Evolutionary conservation across 2,113 vertebrate genomes (phyloP).

Genomic region (Oryzias melastigma): DNA sequence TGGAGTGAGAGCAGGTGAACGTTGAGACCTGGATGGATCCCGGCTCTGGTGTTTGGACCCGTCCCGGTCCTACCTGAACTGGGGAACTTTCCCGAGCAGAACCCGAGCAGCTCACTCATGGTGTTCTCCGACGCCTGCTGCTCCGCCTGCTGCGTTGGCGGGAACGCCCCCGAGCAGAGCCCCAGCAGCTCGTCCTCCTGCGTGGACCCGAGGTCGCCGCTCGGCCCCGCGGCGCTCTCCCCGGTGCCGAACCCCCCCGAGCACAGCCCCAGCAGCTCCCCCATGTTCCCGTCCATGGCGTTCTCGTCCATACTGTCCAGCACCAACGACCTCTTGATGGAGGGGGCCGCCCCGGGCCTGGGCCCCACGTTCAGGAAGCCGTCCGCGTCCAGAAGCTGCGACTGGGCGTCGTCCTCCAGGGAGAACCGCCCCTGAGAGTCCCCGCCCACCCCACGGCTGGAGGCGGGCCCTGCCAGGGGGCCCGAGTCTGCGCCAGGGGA

Average conservation of each 20-base stretch:
- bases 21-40: too few relatives aligned
- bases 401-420: slow-evolving; percentile 93
- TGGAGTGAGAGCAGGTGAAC: slow-evolving; percentile 5
- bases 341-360: slow-evolving; percentile 38
- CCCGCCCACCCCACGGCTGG: slow-evolving; percentile 57
- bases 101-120: slow-evolving; percentile 86
- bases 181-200: slow-evolving; percentile 84
- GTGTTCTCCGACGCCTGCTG: slow-evolving; percentile 28
- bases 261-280: slow-evolving; percentile 89
- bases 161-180: slow-evolving; percentile 70
- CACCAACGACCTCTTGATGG: slow-evolving; percentile 84
- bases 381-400: slow-evolving; percentile 94
- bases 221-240: background rate
- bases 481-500: slow-evolving; percentile 86
- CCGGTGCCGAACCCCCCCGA: slow-evolving; percentile 82
- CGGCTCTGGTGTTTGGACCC: background rate
- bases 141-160: slow-evolving; percentile 45
- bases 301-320: slow-evolving; percentile 95
- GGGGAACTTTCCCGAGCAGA: slow-evolving; percentile 88
- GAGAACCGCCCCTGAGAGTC: slow-evolving; percentile 89
- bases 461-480: slow-evolving; percentile 62
- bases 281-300: slow-evolving; percentile 98
- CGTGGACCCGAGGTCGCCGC: background rate
- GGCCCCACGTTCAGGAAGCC: slow-evolving; percentile 86
- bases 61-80: slow-evolving; percentile 78